Evolutionary conservation across 1,140 invertebrate genomes (phyloP).

Genomic region (Drosophila bifasciata): DNA sequence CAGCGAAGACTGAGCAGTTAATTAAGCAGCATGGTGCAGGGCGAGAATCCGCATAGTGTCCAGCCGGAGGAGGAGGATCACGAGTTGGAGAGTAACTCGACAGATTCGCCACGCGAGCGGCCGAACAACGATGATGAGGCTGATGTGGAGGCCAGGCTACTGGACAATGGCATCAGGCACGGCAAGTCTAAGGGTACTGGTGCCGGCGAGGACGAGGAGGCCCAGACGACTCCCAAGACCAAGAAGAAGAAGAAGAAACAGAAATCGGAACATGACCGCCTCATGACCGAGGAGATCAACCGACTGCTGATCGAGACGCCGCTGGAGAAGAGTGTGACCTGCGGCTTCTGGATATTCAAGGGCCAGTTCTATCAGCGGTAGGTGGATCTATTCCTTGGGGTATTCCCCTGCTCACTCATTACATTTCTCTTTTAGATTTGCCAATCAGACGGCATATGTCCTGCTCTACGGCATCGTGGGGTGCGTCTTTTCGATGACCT

Average conservation of each 20-base stretch:
- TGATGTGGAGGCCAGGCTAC: constrained; percentile 53
- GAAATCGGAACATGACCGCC: constrained; percentile 68
- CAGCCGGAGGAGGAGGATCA: constrained; percentile 33
- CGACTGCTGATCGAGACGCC: constrained; percentile 85
- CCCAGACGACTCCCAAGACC: constrained; percentile 5
- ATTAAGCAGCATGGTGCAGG: constrained; percentile 63
- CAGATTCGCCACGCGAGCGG: constrained; percentile 7
- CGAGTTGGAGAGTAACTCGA: constrained; percentile 27
- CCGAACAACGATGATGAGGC: constrained; percentile 39
- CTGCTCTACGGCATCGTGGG: constrained; percentile 90
- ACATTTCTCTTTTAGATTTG: constrained; percentile 85
- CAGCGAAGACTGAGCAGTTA: not conserved
- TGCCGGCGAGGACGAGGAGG: not conserved
- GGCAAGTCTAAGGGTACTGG: constrained; percentile 30
- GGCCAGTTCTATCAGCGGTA: constrained; percentile 86
- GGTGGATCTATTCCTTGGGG: not conserved
- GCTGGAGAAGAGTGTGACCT: constrained; percentile 86
- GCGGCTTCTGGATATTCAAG: constrained; percentile 87
- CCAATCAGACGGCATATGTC: constrained; percentile 91
- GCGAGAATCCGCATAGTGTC: constrained; percentile 41
- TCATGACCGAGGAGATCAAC: constrained; percentile 84
- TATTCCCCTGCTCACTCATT: not conserved
- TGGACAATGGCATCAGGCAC: constrained; percentile 63
- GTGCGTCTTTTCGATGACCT: constrained; percentile 90
- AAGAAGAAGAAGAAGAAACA: constrained; percentile 66